Conservation (phyloP, 2,113 vertebrate genomes). For the Salvelinus fontinalis region DNA sequence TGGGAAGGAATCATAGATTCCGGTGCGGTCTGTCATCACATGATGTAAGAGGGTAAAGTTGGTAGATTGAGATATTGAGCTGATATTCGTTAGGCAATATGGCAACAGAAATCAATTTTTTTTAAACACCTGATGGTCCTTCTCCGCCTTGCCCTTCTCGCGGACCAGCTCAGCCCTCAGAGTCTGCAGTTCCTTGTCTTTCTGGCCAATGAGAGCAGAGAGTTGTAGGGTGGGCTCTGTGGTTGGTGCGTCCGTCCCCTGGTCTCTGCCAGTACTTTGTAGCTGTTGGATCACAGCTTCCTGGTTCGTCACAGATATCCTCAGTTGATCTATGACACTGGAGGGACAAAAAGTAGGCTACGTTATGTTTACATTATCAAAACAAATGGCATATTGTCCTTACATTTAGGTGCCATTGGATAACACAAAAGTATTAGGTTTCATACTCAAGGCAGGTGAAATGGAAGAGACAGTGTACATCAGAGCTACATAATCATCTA, state of each 20-base stretch:
- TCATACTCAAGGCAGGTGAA: no score
- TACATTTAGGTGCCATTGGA: no score
- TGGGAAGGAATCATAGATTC: not conserved
- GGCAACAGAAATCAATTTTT: not conserved
- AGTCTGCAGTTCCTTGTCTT: conserved; percentile 74
- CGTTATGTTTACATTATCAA: no score
- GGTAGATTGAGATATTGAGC: no score
- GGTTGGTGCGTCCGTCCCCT: conserved; percentile 48
- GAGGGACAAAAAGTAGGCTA: conserved; percentile 5
- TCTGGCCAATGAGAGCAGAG: conserved; percentile 67
- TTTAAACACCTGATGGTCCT: conserved; percentile 79
- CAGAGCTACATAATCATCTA: no score
- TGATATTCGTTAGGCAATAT: no score
- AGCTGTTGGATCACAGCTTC: conserved; percentile 80
- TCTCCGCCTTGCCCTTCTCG: conserved; percentile 70
- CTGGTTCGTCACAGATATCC: conserved; percentile 79
- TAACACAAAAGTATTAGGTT: no score
- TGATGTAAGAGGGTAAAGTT: not conserved
- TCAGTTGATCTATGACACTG: conserved; percentile 85
- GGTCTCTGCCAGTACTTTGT: conserved; percentile 62
- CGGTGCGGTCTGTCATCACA: no score
- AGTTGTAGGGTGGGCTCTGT: conserved; percentile 67
- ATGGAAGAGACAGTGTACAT: no score
- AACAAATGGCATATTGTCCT: no score
- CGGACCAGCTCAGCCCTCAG: conserved; percentile 65